phyloP scores from a whole-genome alignment of 2,888 invertebrate species.

The Zonitis immaculata region DNA sequence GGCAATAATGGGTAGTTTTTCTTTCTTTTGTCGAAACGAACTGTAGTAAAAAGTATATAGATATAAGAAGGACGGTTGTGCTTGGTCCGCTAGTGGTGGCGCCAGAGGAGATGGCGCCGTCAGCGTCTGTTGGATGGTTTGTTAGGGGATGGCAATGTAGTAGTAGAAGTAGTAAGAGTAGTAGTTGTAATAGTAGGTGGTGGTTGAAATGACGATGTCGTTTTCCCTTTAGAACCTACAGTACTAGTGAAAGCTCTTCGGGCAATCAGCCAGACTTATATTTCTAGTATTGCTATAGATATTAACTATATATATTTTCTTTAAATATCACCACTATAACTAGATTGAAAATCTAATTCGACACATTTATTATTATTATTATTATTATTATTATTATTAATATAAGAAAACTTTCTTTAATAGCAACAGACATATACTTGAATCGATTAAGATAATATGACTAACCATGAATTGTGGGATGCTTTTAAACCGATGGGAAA shows the following conservation, averaged over 20 bases:
- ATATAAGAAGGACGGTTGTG: constrained; percentile 47
- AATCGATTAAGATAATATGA: constrained; percentile 34
- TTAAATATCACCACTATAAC: constrained; percentile 23
- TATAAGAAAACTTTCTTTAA: no score
- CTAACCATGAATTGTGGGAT: constrained; percentile 26
- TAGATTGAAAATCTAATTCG: constrained; percentile 36
- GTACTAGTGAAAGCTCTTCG: constrained; percentile 34
- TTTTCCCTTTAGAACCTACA: constrained; percentile 12
- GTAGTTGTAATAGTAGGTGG: constrained; percentile 34
- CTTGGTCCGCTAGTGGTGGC: constrained; percentile 41
- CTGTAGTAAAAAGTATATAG: constrained; percentile 48
- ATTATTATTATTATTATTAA: no score
- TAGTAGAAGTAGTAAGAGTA: no score
- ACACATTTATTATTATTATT: not conserved
- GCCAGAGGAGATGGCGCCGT: constrained; percentile 42
- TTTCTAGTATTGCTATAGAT: constrained; percentile 16
- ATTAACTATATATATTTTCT: not conserved
- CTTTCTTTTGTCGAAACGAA: constrained; percentile 45
- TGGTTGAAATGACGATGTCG: constrained; percentile 26
- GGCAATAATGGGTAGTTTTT: constrained; percentile 50
- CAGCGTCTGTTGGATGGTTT: constrained; percentile 41
- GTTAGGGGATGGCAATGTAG: no score
- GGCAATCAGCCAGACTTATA: constrained; percentile 42
- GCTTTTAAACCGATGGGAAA: constrained; percentile 29
- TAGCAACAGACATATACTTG: constrained; percentile 6